Base-by-base conservation (phyloP, 1,140 invertebrate genomes). In the Diploscapter pachys region DNA sequence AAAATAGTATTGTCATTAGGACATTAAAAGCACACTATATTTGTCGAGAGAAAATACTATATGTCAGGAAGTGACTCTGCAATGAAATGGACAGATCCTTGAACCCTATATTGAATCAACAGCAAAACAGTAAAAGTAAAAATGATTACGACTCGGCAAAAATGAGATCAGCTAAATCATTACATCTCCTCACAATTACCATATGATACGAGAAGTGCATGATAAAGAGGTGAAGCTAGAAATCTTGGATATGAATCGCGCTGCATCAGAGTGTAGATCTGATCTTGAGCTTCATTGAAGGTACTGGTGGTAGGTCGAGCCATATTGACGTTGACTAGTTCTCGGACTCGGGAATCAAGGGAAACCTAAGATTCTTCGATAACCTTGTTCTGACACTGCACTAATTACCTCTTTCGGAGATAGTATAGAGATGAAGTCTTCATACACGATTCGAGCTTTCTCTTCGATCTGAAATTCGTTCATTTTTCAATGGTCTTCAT, bases 211-310 rank as follows among this genome's bases (percentile, higher is more conserved):
- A 31, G 31, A 31, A 31, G 31, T 31, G 31, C 31, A 31, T 31
- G 31, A 31, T 70, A 70, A 51, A 70, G 59, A 5, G 55, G 13
- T 0, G 73, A 74, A 51, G 63, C 64, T 50, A 74, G 49, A 62
- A 96, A 96, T 73, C 96, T 92, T 76, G 96, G 96, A 89, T 99
- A 99, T 75, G 95, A 98, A 90, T 99, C 96, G 83, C 96, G 91
- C 88, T 98, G 95, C 96, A 99, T 99, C 83, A 99, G 89, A 78
- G 96, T 99, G 90, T 96, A 99, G 87, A 99, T 99, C 89, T 99
- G 96, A 82, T 97, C 90, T 89, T 99, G 96, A 84, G 96, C 96
- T 89, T 99, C 96, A 89, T 99, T 96, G 88, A 99, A 99, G 67
- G 95, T 98, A 86, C 93, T 91, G 80, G 93, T 91, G 1, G 80